A percentile compares a stretch with the other conserved stretches of the same genome.
phyloP scores from a whole-genome alignment of 2,797 vertebrate species.

The Cossypha heuglini region DNA sequence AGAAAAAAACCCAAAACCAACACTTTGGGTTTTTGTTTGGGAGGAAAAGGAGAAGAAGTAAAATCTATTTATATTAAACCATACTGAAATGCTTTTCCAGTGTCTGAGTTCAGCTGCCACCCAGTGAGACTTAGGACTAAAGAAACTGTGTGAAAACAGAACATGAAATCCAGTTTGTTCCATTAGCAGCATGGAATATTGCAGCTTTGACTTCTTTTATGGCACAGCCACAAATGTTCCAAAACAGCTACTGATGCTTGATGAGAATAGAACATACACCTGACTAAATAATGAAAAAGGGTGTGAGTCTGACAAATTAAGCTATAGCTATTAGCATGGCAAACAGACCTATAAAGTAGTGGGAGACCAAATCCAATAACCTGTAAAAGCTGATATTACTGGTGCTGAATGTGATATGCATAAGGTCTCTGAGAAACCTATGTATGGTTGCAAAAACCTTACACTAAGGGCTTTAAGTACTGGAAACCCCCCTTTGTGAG shows the following conservation, averaged over 20 bases:
- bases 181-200: neutral
- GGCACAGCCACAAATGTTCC: neutral
- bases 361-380: neutral
- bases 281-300: neutral
- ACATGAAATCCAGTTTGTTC: neutral
- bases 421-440: neutral
- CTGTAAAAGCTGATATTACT: neutral
- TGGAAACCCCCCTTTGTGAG: neutral
- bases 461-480: neutral
- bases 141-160: neutral
- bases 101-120: neutral
- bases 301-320: neutral
- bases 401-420: neutral
- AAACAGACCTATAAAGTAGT: neutral
- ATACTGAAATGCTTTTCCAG: neutral
- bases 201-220: neutral
- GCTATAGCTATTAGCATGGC: rapidly evolving
- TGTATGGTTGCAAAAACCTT: neutral
- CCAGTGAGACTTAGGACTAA: neutral
- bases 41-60: neutral
- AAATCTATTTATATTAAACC: neutral
- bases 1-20: neutral
- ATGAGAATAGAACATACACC: neutral
- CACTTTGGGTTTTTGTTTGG: neutral
- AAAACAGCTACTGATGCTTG: neutral